Base-by-base conservation (phyloP, 2,113 vertebrate species). In the Chaetodon trifascialis region DNA sequence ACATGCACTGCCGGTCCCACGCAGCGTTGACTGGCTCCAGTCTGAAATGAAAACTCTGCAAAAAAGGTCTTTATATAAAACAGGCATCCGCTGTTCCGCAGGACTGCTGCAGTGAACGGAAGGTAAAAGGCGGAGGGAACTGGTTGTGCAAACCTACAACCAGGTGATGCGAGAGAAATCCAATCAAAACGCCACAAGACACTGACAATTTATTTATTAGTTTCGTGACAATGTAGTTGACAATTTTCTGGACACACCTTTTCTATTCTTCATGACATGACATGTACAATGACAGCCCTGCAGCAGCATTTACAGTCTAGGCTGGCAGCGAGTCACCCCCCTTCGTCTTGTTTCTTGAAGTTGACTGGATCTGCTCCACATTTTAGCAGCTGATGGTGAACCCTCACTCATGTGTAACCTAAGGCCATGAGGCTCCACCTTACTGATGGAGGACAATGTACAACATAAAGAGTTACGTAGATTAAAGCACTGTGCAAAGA, bases 361-460 rank as follows among this genome's bases (percentile, higher is more conserved):
- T 58, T 36, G 23, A 55, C 17, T 40, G 12, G 44, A n/a, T 81
- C 42, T 59, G 36, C 51, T 87, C 65, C 68, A 51, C n/a, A 66
- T 74, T 76, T 84, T 67, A 84, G 85, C 88, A 90, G 87, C 76
- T 68, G 79, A 87, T 76, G 52, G n/a, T 68, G 30, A 85, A 52
- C 65, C 65, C 8, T 69, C 36, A 42, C 62, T 87, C 73, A 47
- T 40, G 94, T 95, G 93, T 95, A 96, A 96, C 94, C 94, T 94
- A 97, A 97, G 96, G 96, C 96, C 96, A 96, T 95, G 94, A 94
- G 95, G 76, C 94, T 96, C 95, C 96, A 96, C 95, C 94, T 95
- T 92, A 93, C 95, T 5, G 84, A 95, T 95, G 95, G 95, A 95
- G 88, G 89, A 85, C 84, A 91, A 25, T 71, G 77, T 94, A 83